phyloP scores from a whole-genome alignment of 2,797 vertebrate genomes.

The Oryzias dopingdopingensis region DNA sequence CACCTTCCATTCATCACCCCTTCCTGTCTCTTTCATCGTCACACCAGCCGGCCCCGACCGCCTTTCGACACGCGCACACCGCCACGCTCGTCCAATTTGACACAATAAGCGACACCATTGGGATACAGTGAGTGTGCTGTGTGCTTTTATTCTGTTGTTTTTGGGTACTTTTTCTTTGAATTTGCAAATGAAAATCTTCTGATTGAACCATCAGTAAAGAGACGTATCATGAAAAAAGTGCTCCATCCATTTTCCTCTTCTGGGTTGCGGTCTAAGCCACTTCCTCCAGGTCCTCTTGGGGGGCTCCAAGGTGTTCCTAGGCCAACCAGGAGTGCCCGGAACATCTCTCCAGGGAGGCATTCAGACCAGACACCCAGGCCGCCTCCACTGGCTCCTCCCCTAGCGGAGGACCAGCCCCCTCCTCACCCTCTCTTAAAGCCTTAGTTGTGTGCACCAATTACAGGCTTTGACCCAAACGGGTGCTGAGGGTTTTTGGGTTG shows the following conservation, averaged over 20 bases:
- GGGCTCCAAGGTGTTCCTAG: no score
- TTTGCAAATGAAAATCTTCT: conserved; percentile 1
- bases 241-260: not conserved
- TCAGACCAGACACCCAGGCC: no score
- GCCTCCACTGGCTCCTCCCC: no score
- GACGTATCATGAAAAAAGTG: not conserved
- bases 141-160: not conserved
- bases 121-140: not conserved
- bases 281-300: no score
- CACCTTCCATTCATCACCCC: conserved; percentile 68
- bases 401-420: no score
- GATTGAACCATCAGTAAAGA: not conserved
- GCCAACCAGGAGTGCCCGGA: no score
- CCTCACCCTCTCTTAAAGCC: no score
- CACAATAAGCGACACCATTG: not conserved
- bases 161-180: not conserved
- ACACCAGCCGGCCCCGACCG: conserved; percentile 44
- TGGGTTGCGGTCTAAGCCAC: not conserved
- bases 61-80: conserved; percentile 18
- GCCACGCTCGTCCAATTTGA: conserved; percentile 1
- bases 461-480: no score
- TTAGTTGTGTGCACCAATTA: no score
- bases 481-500: no score
- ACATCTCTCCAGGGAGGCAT: no score
- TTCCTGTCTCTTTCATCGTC: conserved; percentile 41